Evolutionary conservation across 2,797 vertebrate genomes (phyloP).

Genomic region (Platyrinchus mystaceus): DNA sequence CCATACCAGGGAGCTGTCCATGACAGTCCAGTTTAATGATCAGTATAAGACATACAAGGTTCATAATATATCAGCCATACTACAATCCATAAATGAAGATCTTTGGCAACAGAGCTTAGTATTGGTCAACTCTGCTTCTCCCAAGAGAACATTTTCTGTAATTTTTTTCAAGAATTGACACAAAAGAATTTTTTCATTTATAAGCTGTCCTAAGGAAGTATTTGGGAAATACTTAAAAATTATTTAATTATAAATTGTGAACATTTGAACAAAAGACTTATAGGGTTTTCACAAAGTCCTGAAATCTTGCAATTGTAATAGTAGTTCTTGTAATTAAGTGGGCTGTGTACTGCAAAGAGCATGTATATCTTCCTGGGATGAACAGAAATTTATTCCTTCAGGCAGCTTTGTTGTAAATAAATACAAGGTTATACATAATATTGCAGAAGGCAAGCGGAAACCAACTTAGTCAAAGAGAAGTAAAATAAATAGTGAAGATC

Average conservation of each 20-base stretch:
- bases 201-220: not conserved
- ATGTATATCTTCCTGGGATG: not conserved
- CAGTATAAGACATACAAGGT: not conserved
- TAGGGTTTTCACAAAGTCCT: not conserved
- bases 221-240: not conserved
- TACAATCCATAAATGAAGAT: not conserved
- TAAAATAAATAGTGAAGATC: not conserved
- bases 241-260: not conserved
- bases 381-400: not conserved
- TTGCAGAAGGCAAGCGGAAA: not conserved
- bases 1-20: not conserved
- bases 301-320: not conserved
- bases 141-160: not conserved
- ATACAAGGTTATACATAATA: not conserved
- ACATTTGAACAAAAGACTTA: not conserved
- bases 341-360: not conserved
- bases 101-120: not conserved
- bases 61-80: not conserved
- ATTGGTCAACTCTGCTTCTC: not conserved
- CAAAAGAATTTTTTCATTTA: not conserved
- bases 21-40: not conserved
- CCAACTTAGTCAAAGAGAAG: not conserved
- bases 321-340: not conserved
- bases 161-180: not conserved
- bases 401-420: not conserved